Evolutionary conservation across 2,888 invertebrate genomes (phyloP), one percentile per base, ranked within the genome.

Genomic region (Mythimna ferrago): DNA sequence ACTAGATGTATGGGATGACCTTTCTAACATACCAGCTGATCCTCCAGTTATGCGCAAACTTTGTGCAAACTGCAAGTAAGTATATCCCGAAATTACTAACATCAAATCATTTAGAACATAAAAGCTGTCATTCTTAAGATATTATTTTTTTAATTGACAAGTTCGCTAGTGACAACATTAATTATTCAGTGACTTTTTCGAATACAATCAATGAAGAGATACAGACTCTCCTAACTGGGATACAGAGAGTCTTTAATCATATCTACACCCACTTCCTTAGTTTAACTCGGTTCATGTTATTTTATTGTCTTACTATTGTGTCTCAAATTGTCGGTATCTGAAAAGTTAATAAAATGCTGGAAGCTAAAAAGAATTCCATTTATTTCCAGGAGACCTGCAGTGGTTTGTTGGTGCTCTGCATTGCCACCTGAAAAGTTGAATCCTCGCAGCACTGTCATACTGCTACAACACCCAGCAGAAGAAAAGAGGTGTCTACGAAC

Each of bases 381-480:
- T 65, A 70, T 92, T 96, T 80, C 89, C 90, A 99, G 99, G 82
- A 97, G 99, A 82, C 99, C 99, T 6, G 92, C 95, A 48, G 97
- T 97, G 60, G 99, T 99, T n/a, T 99, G 99, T 91, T 99, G 99
- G 98, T 99, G 99, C 93, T 96, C 97, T 54, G 98, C 98, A 60
- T 94, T 99, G 78, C 99, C 99, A 10, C 94, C 97, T 68, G 96
- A 97, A 69, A 97, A 97, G 61, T 89, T 99, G 44, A 92, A 93
- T 71, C 98, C 98, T 19, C 95, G 96, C 69, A 98, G 98, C 75
- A 97, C 97, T 86, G 96, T 99, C 63, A 97, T 99, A 82, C 97
- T 99, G 74, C 96, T 99, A 10, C 99, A 99, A 93, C 99, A 99
- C 95, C 99, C 99, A 19, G 99, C 98, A 77, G 99, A 99, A 97